Conservation (phyloP, 92 coral and sea anemone species). For the Porites cylindrica region DNA sequence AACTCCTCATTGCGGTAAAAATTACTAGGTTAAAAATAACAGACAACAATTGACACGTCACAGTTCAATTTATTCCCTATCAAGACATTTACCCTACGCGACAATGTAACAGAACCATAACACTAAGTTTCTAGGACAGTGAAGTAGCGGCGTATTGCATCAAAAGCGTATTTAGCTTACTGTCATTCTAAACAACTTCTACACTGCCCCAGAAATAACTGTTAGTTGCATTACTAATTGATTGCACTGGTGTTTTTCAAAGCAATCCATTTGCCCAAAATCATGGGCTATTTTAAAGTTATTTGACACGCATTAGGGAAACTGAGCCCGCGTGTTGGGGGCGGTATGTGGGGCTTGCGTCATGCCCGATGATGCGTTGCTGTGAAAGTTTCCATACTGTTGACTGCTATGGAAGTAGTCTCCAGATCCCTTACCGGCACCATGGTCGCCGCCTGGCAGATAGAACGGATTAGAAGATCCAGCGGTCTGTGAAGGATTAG, state of each 20-base stretch:
- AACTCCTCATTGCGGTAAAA: not conserved
- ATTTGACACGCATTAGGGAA: constrained; percentile 11
- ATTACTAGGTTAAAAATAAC: not conserved
- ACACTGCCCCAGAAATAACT: not conserved
- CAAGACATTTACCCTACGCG: constrained; percentile 1
- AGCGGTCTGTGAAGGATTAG: constrained; percentile 38
- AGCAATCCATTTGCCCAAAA: constrained; percentile 22
- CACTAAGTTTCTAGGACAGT: constrained; percentile 14
- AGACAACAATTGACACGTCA: not conserved
- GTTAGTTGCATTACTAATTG: constrained; percentile 7
- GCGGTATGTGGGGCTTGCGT: constrained; percentile 42
- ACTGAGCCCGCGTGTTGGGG: constrained; percentile 37
- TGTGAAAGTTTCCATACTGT: constrained; percentile 40
- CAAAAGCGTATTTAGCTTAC: not conserved
- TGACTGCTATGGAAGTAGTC: constrained; percentile 36
- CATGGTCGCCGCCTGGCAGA: constrained; percentile 21
- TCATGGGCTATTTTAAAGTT: not conserved
- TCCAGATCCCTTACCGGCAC: constrained; percentile 32
- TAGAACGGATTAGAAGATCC: constrained; percentile 21
- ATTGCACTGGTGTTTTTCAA: constrained; percentile 7
- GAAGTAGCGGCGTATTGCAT: not conserved
- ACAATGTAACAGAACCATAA: constrained; percentile 19
- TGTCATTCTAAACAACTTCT: not conserved
- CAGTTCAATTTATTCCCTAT: constrained; percentile 30
- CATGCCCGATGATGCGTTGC: constrained; percentile 35